These are phyloP conservation scores for Gadus chalcogrammus DNA, from an alignment of 2,113 vertebrate species.

Conservation along the genomic window DNA sequence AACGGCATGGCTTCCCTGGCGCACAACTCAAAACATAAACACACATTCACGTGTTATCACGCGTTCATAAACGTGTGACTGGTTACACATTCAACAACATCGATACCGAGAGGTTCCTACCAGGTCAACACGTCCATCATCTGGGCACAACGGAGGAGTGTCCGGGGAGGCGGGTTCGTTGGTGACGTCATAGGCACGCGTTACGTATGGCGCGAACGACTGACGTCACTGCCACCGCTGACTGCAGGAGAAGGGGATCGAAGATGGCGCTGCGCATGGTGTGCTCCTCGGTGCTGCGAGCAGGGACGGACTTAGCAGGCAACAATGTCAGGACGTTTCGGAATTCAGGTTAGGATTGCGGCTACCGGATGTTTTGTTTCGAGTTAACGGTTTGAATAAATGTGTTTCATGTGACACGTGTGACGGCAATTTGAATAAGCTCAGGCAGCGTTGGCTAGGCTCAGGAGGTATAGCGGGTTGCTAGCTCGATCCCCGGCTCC, in stretches of 20 bases:
- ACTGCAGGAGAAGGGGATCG: background rate
- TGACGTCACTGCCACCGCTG: background rate
- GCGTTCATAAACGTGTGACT: background rate
- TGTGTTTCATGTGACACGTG: background rate
- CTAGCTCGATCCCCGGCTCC: no score
- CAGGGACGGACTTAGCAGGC: constrained; percentile 52
- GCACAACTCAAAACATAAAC: no score
- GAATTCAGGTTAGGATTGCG: constrained; percentile 59
- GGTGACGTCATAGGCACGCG: constrained; percentile 43
- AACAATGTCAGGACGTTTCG: constrained; percentile 51
- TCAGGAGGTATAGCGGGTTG: no score
- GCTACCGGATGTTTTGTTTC: rapidly evolving
- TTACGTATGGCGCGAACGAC: background rate
- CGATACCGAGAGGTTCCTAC: constrained; percentile 28
- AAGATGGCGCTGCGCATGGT: constrained; percentile 70
- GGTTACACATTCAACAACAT: background rate
- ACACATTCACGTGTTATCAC: no score
- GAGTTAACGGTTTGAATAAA: background rate
- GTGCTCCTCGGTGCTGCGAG: constrained; percentile 5
- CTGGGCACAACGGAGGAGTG: constrained; percentile 8
- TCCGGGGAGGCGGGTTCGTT: constrained; percentile 19
- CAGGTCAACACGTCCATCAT: constrained; percentile 29
- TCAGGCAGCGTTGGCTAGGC: no score
- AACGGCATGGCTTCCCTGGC: no score
- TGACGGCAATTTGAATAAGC: no score